phyloP scores from a whole-genome alignment of 1,140 invertebrate species.

The Drosophila littoralis region DNA sequence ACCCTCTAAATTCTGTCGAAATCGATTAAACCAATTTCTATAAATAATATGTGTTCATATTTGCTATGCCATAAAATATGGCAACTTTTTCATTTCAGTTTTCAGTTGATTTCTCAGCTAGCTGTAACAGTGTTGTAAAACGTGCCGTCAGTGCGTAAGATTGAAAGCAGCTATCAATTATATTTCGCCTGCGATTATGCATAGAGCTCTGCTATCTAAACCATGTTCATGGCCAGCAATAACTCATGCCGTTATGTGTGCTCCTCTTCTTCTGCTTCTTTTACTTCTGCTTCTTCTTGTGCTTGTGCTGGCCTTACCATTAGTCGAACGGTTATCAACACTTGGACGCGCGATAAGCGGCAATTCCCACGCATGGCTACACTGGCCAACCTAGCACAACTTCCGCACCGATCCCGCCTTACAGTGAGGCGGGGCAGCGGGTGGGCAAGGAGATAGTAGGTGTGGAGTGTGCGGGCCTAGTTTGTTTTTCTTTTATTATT shows the following conservation, averaged over 20 bases:
- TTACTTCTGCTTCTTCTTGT: neutral
- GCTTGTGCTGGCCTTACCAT: no score
- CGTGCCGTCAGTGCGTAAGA: neutral
- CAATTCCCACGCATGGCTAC: slow-evolving; percentile 42
- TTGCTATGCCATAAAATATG: no score
- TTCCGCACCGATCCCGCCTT: slow-evolving; percentile 13
- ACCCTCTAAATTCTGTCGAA: no score
- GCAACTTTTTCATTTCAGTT: no score
- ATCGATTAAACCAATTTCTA: no score
- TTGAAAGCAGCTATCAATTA: neutral
- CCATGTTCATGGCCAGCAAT: slow-evolving; percentile 6
- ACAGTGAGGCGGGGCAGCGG: neutral
- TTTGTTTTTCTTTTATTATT: neutral
- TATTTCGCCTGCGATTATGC: neutral
- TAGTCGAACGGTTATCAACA: slow-evolving; percentile 17
- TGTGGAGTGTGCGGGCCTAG: neutral
- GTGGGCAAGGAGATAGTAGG: neutral
- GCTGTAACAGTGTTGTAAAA: slow-evolving; percentile 4
- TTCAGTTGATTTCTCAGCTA: neutral
- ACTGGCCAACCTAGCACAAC: slow-evolving; percentile 36
- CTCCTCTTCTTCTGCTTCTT: neutral
- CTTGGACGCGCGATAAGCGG: slow-evolving; percentile 23
- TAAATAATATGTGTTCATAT: neutral
- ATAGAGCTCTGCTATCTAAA: neutral
- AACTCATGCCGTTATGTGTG: neutral